Percentiles rank a stretch among this genome's conserved stretches.
Conservation (phyloP, 2,888 invertebrate species). For the Nezara viridula region DNA sequence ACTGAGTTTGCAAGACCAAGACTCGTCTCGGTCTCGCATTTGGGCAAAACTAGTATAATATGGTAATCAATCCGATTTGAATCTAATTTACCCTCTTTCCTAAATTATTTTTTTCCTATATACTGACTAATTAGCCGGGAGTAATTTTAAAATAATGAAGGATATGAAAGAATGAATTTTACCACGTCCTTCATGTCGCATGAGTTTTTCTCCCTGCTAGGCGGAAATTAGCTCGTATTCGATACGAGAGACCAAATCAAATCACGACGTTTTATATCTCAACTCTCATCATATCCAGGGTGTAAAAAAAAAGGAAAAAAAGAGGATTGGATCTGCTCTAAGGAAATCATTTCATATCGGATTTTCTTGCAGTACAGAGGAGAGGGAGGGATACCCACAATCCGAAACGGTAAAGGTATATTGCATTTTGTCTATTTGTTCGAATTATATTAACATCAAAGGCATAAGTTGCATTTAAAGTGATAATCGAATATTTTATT, state of each 20-base stretch:
- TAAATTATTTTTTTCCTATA: background rate
- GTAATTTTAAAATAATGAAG: background rate
- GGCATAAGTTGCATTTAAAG: background rate
- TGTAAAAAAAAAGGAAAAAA: background rate
- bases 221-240: slow-evolving; percentile 3
- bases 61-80: background rate
- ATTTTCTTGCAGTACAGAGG: background rate
- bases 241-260: slow-evolving; percentile 13
- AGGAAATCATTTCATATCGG: slow-evolving; percentile 16
- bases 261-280: slow-evolving; percentile 24
- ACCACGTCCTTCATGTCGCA: background rate
- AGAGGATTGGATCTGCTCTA: background rate
- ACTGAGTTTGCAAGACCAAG: no score
- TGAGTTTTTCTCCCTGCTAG: background rate
- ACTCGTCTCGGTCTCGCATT: no score
- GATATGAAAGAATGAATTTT: background rate
- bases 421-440: background rate
- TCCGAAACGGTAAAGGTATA: background rate
- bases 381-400: background rate
- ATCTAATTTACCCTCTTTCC: background rate
- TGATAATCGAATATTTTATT: no score
- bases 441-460: background rate
- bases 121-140: background rate
- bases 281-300: slow-evolving; percentile 8
- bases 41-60: background rate